A percentile compares a stretch with the other conserved stretches of the same genome.
These are phyloP conservation scores for Saccostrea glomerata DNA, from an alignment of 1,140 invertebrate species.

Conservation along the genomic window DNA sequence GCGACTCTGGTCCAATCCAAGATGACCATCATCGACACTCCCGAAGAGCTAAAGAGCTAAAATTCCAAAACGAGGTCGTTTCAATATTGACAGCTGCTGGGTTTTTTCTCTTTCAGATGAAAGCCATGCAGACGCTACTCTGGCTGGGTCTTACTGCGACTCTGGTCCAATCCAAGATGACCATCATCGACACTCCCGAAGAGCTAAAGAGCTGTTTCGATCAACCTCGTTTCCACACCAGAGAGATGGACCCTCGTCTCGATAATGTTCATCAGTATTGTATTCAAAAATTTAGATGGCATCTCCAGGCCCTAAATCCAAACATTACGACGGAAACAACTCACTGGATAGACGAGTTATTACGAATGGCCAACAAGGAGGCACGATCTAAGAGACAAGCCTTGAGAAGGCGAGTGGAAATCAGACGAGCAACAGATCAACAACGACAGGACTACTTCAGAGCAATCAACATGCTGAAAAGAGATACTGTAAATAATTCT, in stretches of 20 bases:
- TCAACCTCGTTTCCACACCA: slow-evolving; percentile 45
- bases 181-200: slow-evolving; percentile 25
- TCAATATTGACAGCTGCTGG: not conserved
- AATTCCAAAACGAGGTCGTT: not conserved
- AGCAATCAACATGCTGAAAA: slow-evolving; percentile 75
- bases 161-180: slow-evolving; percentile 16
- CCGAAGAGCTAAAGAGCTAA: slow-evolving; percentile 39
- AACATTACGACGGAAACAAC: slow-evolving; percentile 54
- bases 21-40: slow-evolving; percentile 29
- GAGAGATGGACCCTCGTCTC: slow-evolving; percentile 45
- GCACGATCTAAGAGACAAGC: not conserved
- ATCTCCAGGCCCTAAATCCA: slow-evolving; percentile 40
- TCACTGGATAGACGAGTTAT: slow-evolving; percentile 54
- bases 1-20: not conserved
- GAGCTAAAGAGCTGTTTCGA: slow-evolving; percentile 49
- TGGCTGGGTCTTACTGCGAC: not conserved
- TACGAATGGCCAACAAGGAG: slow-evolving; percentile 56
- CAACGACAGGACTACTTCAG: slow-evolving; percentile 72
- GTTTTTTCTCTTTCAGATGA: not conserved
- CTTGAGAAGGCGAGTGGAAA: slow-evolving; percentile 67
- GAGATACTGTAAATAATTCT: slow-evolving; percentile 72
- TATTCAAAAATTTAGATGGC: slow-evolving; percentile 53
- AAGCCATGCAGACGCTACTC: not conserved
- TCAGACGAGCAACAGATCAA: slow-evolving; percentile 72
- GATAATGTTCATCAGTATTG: slow-evolving; percentile 55